phyloP scores from a whole-genome alignment of 2,797 vertebrate species.

The Muraenolepis orangiensis region DNA sequence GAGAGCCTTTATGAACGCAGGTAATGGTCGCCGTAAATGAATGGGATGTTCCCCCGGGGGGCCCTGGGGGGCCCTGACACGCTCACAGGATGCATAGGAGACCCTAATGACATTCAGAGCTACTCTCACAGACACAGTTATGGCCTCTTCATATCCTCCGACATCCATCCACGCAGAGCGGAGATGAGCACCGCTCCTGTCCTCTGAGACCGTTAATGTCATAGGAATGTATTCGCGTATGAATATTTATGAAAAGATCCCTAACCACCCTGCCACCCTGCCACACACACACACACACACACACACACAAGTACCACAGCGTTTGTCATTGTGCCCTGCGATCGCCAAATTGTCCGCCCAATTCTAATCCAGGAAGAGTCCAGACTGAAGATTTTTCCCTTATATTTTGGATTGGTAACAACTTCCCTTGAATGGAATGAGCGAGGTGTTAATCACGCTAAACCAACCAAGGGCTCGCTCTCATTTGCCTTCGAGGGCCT shows the following conservation, averaged over 20 bases:
- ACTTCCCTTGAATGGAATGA: background rate
- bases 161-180: conserved; percentile 41
- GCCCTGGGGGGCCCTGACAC: conserved; percentile 27
- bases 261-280: no score
- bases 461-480: background rate
- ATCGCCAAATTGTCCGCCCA: background rate
- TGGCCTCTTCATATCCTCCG: conserved; percentile 57
- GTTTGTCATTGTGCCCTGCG: background rate
- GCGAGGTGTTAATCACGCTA: background rate
- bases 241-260: conserved; percentile 55
- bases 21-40: conserved; percentile 53
- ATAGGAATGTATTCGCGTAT: conserved; percentile 39
- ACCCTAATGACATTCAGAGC: conserved; percentile 57
- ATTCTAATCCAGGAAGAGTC: background rate
- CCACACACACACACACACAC: background rate
- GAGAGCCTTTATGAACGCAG: conserved; percentile 31
- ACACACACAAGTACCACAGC: background rate
- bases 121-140: conserved; percentile 53
- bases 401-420: background rate
- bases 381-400: background rate
- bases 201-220: conserved; percentile 46
- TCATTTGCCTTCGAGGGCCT: background rate
- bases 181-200: conserved; percentile 36
- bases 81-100: conserved; percentile 35
- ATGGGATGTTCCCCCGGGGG: conserved; percentile 31